A percentile compares a stretch with the other conserved stretches of the same genome.
Conservation (phyloP, 2,888 invertebrate genomes). For the Lacanobia oleracea region DNA sequence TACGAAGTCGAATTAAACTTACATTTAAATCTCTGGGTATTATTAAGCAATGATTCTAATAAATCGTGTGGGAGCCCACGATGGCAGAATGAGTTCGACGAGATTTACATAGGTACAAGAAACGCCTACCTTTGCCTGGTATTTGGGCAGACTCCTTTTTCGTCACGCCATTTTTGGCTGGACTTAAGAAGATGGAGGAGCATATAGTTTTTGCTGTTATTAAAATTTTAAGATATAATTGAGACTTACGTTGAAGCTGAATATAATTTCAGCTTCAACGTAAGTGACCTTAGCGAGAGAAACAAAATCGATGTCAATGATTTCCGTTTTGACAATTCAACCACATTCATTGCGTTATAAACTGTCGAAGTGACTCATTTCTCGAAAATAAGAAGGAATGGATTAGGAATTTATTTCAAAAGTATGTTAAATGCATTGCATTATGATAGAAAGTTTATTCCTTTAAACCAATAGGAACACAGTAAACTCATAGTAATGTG, state of each 20-base stretch:
- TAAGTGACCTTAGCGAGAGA: not conserved
- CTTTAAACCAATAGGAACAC: too few species aligned
- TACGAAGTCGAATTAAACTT: constrained; percentile 36
- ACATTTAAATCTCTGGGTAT: constrained; percentile 48
- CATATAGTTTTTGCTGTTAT: not conserved
- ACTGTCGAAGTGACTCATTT: too few species aligned
- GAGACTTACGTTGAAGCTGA: not conserved
- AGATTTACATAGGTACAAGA: constrained; percentile 61
- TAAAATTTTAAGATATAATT: not conserved
- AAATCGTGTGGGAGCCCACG: constrained; percentile 55
- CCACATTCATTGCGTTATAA: too few species aligned
- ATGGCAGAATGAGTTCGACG: constrained; percentile 56
- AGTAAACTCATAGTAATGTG: too few species aligned
- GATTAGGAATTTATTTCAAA: too few species aligned
- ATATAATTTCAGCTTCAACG: too few species aligned
- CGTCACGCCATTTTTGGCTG: constrained; percentile 32
- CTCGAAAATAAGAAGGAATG: too few species aligned
- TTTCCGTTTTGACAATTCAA: too few species aligned
- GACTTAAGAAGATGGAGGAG: not conserved
- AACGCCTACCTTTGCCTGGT: constrained; percentile 43
- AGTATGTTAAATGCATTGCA: too few species aligned
- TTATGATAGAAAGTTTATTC: too few species aligned
- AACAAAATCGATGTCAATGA: too few species aligned
- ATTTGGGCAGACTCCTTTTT: constrained; percentile 46
- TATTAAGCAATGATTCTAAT: constrained; percentile 63